Evolutionary conservation across 1,140 invertebrate species (phyloP).

Genomic region (Cepaea nemoralis): DNA sequence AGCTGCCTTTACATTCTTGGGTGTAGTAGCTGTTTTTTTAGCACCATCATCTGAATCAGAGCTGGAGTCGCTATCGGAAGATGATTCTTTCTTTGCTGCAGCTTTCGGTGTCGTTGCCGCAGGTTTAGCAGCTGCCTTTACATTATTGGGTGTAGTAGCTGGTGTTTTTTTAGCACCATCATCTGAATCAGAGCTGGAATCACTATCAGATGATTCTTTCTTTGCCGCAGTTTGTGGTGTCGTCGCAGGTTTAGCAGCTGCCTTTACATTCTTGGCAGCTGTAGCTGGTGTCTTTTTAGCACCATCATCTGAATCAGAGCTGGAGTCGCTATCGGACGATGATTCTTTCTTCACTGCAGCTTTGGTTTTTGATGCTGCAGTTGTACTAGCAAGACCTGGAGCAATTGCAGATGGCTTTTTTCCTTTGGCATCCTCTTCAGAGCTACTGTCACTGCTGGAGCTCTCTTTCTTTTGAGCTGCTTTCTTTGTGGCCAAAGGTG

Average conservation of each 20-base stretch:
- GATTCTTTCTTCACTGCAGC: slow-evolving; percentile 32
- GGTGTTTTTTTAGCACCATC: slow-evolving; percentile 37
- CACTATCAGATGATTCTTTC: slow-evolving; percentile 36
- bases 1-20: too few species aligned
- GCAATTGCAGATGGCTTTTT: background rate
- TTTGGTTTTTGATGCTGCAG: too few species aligned
- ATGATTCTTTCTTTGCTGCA: slow-evolving; percentile 24
- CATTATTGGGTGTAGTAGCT: too few species aligned
- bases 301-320: slow-evolving; percentile 7
- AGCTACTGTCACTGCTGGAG: slow-evolving; percentile 49
- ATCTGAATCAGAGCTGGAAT: slow-evolving; percentile 41
- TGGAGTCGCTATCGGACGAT: slow-evolving; percentile 14
- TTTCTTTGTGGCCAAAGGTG: background rate
- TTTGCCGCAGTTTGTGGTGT: slow-evolving; percentile 23
- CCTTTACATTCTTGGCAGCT: slow-evolving; percentile 15
- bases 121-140: slow-evolving; percentile 29
- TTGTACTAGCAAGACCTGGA: too few species aligned
- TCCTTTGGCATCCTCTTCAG: slow-evolving; percentile 38
- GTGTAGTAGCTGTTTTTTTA: slow-evolving; percentile 13
- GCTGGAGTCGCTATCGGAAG: slow-evolving; percentile 38
- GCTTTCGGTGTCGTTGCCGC: background rate
- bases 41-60: slow-evolving; percentile 4
- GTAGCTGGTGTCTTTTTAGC: slow-evolving; percentile 27
- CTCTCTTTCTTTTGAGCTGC: background rate
- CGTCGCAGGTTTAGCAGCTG: slow-evolving; percentile 23